Evolutionary conservation across 1,140 invertebrate genomes (phyloP).

Genomic region (Drosophila murphyi): DNA sequence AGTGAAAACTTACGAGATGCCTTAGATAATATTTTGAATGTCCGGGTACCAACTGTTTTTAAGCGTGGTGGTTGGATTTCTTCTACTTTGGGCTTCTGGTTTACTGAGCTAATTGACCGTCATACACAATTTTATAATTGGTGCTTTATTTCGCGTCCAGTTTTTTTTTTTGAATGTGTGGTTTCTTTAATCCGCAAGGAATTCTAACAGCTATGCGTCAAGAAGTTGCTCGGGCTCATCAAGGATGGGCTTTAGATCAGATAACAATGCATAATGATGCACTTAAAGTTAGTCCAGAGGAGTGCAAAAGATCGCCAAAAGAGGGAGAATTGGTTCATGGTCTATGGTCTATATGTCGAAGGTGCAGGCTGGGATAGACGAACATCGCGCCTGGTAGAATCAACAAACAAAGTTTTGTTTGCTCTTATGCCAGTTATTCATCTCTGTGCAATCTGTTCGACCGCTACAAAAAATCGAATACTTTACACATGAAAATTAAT

Average conservation of each 20-base stretch:
- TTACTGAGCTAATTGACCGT: slow-evolving; percentile 91
- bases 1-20: slow-evolving; percentile 90
- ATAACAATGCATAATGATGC: slow-evolving; percentile 93
- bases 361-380: slow-evolving; percentile 95
- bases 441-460: slow-evolving; percentile 90
- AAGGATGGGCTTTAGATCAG: slow-evolving; percentile 94
- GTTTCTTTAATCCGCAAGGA: slow-evolving; percentile 95
- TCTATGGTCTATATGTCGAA: slow-evolving; percentile 95
- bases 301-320: slow-evolving; percentile 88
- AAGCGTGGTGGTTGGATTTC: slow-evolving; percentile 90
- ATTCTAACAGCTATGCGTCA: slow-evolving; percentile 93
- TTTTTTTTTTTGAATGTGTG: slow-evolving; percentile 94
- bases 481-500: slow-evolving; percentile 92
- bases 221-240: slow-evolving; percentile 92
- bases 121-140: slow-evolving; percentile 90
- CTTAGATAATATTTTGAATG: slow-evolving; percentile 92
- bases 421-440: slow-evolving; percentile 93
- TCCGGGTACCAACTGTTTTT: slow-evolving; percentile 89
- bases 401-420: slow-evolving; percentile 91
- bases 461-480: slow-evolving; percentile 88
- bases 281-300: slow-evolving; percentile 88
- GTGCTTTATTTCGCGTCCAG: slow-evolving; percentile 88
- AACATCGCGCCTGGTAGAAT: slow-evolving; percentile 90
- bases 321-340: slow-evolving; percentile 95
- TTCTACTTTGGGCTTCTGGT: slow-evolving; percentile 93